These are phyloP conservation scores for Gracilinanus agilis DNA, from an alignment of 2,113 vertebrate genomes.

Conservation along the genomic window DNA sequence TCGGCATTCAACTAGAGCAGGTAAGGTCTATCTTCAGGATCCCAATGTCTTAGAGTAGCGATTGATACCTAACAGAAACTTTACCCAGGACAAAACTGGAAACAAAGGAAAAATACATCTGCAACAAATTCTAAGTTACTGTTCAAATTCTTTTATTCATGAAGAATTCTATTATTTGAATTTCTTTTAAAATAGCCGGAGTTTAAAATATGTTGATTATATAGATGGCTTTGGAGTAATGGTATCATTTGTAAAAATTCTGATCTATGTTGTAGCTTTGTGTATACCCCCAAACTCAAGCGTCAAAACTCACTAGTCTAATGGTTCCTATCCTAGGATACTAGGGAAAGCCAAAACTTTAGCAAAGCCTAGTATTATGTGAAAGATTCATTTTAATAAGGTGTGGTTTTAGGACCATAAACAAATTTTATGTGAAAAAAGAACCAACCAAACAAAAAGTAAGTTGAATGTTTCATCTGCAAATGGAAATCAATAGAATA, in stretches of 20 bases:
- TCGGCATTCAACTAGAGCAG: conserved; percentile 20
- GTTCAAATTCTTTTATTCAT: conserved; percentile 13
- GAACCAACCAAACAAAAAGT: not conserved
- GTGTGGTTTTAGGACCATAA: not conserved
- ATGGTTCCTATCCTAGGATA: not conserved
- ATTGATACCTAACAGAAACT: not conserved
- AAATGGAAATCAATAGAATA: not conserved
- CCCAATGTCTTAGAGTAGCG: conserved; percentile 5
- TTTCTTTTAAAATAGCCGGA: conserved; percentile 30
- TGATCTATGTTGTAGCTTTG: not conserved
- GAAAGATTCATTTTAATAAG: not conserved
- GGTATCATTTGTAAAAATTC: conserved; percentile 4
- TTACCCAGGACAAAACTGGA: not conserved
- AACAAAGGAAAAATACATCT: conserved; percentile 40
- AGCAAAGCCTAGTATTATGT: not conserved
- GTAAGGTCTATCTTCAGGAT: not conserved
- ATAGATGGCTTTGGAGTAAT: conserved; percentile 22
- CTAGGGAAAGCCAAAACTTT: not conserved
- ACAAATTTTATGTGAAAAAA: not conserved
- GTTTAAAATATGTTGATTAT: not conserved
- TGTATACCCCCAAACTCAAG: not conserved
- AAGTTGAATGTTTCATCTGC: not conserved
- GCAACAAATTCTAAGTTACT: conserved; percentile 16
- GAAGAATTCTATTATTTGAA: conserved; percentile 15
- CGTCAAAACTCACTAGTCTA: not conserved